These are phyloP conservation scores for Antechinus flavipes DNA, from an alignment of 2,113 vertebrate species.

Conservation along the genomic window DNA sequence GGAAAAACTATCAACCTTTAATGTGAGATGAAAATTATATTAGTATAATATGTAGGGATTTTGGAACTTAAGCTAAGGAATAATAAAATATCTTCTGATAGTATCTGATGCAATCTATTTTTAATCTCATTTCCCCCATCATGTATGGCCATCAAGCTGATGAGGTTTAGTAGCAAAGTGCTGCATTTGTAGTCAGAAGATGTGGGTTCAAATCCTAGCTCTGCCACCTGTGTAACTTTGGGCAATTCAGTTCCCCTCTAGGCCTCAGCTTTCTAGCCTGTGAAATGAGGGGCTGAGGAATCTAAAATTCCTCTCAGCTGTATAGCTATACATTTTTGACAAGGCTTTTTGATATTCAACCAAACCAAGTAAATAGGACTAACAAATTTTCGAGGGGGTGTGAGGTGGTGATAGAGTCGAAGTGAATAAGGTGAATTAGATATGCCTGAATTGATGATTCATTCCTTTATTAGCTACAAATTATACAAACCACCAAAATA, in stretches of 20 bases:
- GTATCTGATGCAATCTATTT: not conserved
- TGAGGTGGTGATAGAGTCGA: not conserved
- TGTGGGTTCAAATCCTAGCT: not conserved
- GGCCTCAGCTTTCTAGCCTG: not conserved
- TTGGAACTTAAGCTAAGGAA: not conserved
- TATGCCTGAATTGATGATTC: not conserved
- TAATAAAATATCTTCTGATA: not conserved
- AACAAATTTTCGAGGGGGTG: not conserved
- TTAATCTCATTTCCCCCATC: not conserved
- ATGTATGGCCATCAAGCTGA: not conserved
- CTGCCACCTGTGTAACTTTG: not conserved
- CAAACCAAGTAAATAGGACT: slow-evolving; percentile 21
- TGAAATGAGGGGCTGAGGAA: not conserved
- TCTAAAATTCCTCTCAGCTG: not conserved
- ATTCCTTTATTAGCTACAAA: slow-evolving; percentile 36
- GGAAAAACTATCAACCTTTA: not conserved
- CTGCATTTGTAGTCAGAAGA: not conserved
- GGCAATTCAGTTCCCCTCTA: not conserved
- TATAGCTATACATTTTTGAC: not conserved
- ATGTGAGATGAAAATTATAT: not conserved
- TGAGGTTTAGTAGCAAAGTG: not conserved
- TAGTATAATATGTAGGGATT: not conserved
- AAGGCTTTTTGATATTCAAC: slow-evolving; percentile 17
- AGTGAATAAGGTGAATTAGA: not conserved
- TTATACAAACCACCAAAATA: slow-evolving; percentile 51